Percentiles rank a stretch among this genome's conserved stretches.
phyloP scores from a whole-genome alignment of 2,113 vertebrate species.

The Chelonoidis abingdonii region DNA sequence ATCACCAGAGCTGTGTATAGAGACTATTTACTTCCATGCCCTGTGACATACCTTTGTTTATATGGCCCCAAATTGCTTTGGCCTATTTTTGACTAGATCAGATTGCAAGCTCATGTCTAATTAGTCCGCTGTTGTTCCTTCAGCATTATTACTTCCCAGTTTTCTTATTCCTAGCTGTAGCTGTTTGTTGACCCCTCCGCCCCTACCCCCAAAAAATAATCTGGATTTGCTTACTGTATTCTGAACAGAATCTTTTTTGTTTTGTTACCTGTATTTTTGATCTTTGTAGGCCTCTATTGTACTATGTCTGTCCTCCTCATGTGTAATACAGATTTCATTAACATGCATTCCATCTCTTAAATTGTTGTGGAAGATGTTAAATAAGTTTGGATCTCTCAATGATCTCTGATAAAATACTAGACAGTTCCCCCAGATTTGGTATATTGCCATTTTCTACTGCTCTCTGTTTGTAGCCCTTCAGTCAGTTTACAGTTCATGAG shows the following conservation, averaged over 20 bases:
- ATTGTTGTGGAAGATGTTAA: not conserved
- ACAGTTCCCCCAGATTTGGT: not conserved
- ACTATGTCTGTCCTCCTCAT: not conserved
- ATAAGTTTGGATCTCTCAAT: not conserved
- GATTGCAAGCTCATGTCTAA: not conserved
- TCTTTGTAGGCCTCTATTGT: not conserved
- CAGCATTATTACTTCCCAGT: not conserved
- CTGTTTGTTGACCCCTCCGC: not conserved
- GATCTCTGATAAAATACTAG: not conserved
- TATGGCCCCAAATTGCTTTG: not conserved
- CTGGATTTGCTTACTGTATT: not conserved
- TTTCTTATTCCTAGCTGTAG: not conserved
- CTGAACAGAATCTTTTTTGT: not conserved
- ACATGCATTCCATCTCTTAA: not conserved
- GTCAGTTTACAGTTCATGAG: not conserved
- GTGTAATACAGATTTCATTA: not conserved
- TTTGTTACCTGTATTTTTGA: not conserved
- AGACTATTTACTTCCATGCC: not conserved
- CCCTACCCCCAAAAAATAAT: too few species aligned
- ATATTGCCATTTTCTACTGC: not conserved
- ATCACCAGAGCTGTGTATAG: rapidly evolving
- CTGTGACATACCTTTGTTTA: not conserved
- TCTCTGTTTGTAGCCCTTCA: not conserved
- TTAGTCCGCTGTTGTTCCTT: not conserved
- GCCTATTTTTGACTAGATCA: not conserved